Base-by-base conservation (phyloP, 1,140 invertebrate genomes). In the Caerostris darwini region DNA sequence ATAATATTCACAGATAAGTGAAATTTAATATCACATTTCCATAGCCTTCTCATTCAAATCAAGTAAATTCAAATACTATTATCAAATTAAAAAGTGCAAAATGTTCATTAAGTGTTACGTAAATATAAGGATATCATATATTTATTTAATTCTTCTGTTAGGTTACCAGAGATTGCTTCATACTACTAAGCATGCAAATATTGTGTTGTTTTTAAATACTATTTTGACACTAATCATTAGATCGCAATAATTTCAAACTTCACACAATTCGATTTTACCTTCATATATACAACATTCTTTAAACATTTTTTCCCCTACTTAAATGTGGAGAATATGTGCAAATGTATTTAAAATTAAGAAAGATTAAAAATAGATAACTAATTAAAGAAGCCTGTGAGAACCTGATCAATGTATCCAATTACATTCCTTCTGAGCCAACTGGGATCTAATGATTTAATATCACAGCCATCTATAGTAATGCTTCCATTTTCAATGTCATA, bases 361-460 rank as follows among this genome's bases (percentile, higher is more conserved):
- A 10, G 53, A n/a, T 57, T 8, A 85, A 19, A 19, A 10, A 58
- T 59, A 85, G 34, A 34, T 34, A 34, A 34, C 34, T 34, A 34
- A 34, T 34, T 91, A 50, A 95, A 53, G 7, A 53, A 53, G 7
- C 4, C 53, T 50, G 53, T 50, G 8, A 12, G 1, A 94, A 96
- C 96, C 95, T 99, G 99, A 96, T 98, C 98, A 90, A 99, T 99
- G 92, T 98, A 97, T 3, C 98, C 99, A 82, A 99, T 97, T 10
- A 97, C 97, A 67, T 97, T 96, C 85, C 98, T 97, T 67, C 99
- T 96, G 54, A 99, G 96, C 98, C 98, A 99, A 77, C 97, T 97
- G n/a, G 98, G 97, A 95, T 99, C 98, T 56, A 99, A 96, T 7
- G 97, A 96, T 59, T 96, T 96, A 0, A 99, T 96, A 96, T 99